Base-by-base conservation (phyloP, 2,113 vertebrate genomes). In the Dolichallabes microphthalmus region DNA sequence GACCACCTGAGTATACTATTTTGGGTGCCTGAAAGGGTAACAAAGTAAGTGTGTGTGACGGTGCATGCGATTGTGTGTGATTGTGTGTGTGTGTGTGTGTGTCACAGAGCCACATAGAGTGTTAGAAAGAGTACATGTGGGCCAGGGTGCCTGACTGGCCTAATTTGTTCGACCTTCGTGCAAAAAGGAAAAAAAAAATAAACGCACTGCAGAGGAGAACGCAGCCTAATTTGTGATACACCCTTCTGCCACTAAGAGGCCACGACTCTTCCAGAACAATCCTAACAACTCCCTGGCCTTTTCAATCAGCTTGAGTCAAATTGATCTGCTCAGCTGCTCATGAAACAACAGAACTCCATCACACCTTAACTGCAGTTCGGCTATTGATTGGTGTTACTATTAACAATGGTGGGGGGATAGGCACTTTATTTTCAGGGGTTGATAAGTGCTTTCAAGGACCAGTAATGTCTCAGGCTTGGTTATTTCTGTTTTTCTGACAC, bases 131-230 rank as follows among this genome's bases (percentile, higher is more conserved):
- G 32, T 84, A 35, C 82, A 88, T 88, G 84, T 91, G 87, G 85
- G 88, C 85, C 86, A 82, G 50, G 85, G 64, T 63, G 85, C 86
- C 78, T 89, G 88, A 86, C 84, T 92, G 91, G 80, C 91, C 91
- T 92, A 86, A 90, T 92, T 92, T 88, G 75, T 82, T 60, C 57
- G 86, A 87, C 88, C 90, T 91, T 90, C 85, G 86, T 74, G 27
- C 20, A 19, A 71, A 82, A 82, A 60, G 55, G 13, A 76, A 78
- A 58, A 75, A 82, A 52, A 74, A 69, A 69, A 32, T 5, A 73
- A 85, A 89, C 85, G 73, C 89, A 91, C 89, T 91, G 90, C 87
- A 71, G 86, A 88, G 76, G 71, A 88, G 64, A 85, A 50, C 25
- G 57, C 82, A 68, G 35, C 58, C 63, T 83, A 39, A 58, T 85